Conservation (phyloP, 2,797 vertebrate species). For the Sebastiscus albofasciatus region DNA sequence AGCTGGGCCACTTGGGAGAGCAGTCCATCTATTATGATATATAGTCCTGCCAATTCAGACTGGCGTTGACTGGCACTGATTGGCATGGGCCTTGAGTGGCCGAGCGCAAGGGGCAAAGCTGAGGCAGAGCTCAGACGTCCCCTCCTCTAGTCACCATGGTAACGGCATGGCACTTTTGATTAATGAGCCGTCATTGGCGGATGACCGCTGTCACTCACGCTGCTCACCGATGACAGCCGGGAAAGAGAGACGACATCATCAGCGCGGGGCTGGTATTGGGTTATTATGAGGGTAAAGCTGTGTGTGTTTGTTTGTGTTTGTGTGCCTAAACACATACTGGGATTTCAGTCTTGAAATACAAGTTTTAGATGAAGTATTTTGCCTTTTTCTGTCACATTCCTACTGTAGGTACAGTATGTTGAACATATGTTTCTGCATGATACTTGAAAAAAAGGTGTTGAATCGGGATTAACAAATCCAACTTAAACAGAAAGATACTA, state of each 20-base stretch:
- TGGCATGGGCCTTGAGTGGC: slow-evolving; percentile 60
- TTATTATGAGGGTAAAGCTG: slow-evolving; percentile 22
- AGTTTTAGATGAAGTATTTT: not conserved
- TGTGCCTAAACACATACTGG: not conserved
- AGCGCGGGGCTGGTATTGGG: slow-evolving; percentile 36
- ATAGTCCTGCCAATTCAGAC: slow-evolving; percentile 68
- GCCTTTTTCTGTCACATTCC: not conserved
- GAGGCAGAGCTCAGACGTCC: slow-evolving; percentile 56
- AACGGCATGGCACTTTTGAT: slow-evolving; percentile 79
- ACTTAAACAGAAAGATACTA: not conserved
- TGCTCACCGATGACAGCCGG: slow-evolving; percentile 61
- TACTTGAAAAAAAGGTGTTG: too few species aligned
- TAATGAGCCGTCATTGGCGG: slow-evolving; percentile 80
- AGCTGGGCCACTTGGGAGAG: slow-evolving; percentile 42
- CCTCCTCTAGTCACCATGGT: slow-evolving; percentile 63
- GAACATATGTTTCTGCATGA: not conserved
- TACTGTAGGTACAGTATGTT: not conserved
- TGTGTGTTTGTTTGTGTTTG: not conserved
- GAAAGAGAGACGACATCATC: slow-evolving; percentile 59
- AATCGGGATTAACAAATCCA: not conserved
- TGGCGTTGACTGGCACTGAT: slow-evolving; percentile 78
- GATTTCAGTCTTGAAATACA: not conserved
- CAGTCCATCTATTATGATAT: slow-evolving; percentile 64
- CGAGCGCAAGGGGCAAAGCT: slow-evolving; percentile 49
- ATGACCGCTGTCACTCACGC: slow-evolving; percentile 79